A percentile compares a stretch with the other conserved stretches of the same genome.
These are phyloP conservation scores for Oreohelix idahoensis DNA, from an alignment of 1,140 invertebrate species.

Conservation along the genomic window DNA sequence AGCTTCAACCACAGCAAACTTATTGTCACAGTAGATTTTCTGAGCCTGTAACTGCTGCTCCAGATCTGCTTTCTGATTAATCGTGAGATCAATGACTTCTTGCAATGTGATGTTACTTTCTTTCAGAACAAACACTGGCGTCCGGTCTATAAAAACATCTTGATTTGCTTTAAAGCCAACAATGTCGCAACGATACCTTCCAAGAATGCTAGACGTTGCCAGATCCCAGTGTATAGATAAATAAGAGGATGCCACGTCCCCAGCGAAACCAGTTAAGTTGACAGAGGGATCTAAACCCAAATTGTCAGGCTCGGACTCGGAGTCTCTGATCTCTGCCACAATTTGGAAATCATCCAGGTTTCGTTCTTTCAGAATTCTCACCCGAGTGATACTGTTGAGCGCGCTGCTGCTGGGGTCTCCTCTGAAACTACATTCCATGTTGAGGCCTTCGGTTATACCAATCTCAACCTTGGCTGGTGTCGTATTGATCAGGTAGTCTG, in stretches of 20 bases:
- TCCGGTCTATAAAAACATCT: neutral
- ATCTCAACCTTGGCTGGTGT: neutral
- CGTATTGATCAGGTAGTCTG: neutral
- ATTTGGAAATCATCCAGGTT: neutral
- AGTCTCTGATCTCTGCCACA: neutral
- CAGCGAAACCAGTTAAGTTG: neutral
- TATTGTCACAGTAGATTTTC: neutral
- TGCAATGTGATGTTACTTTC: neutral
- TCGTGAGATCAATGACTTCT: neutral
- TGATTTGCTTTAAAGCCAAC: neutral
- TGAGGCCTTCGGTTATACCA: neutral
- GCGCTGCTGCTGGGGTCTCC: neutral
- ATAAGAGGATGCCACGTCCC: neutral
- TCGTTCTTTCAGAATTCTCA: neutral
- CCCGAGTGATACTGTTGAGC: neutral
- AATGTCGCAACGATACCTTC: conserved; percentile 6
- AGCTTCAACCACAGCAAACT: neutral
- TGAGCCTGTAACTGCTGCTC: neutral
- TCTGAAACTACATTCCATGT: neutral
- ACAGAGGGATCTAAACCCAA: neutral
- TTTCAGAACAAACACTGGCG: neutral
- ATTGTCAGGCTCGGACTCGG: too few species aligned
- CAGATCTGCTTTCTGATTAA: neutral
- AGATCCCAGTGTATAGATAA: neutral
- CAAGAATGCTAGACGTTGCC: neutral